phyloP scores from a whole-genome alignment of 2,113 vertebrate genomes.

The Monopterus albus region DNA sequence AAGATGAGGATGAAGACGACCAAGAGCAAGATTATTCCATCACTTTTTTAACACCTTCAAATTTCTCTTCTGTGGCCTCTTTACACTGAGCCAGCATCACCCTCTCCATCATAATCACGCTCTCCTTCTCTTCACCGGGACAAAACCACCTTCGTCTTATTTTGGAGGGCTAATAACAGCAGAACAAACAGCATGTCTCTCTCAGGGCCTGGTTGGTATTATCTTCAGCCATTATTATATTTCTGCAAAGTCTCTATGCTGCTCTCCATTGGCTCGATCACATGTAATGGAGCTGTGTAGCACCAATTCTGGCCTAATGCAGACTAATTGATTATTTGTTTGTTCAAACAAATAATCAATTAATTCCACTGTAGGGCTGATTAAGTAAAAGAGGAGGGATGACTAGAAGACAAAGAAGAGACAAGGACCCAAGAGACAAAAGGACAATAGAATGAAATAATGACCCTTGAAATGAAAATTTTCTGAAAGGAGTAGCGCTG shows the following conservation, averaged over 20 bases:
- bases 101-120: slow-evolving; percentile 47
- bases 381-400: slow-evolving; percentile 39
- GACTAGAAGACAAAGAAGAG: slow-evolving; percentile 6
- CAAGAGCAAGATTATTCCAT: slow-evolving; percentile 60
- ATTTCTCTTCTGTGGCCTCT: slow-evolving; percentile 52
- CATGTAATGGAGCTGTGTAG: slow-evolving; percentile 39
- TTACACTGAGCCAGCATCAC: slow-evolving; percentile 26
- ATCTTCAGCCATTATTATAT: slow-evolving; percentile 65
- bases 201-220: slow-evolving; percentile 39
- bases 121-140: slow-evolving; percentile 6
- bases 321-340: slow-evolving; percentile 70
- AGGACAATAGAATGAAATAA: neutral
- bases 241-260: slow-evolving; percentile 52
- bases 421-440: neutral
- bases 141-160: slow-evolving; percentile 28
- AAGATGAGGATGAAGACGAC: slow-evolving; percentile 64
- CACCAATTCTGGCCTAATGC: slow-evolving; percentile 4
- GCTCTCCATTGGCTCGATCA: slow-evolving; percentile 23
- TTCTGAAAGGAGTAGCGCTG: neutral
- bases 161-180: slow-evolving; percentile 59
- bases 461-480: neutral
- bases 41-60: slow-evolving; percentile 65
- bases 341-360: slow-evolving; percentile 69
- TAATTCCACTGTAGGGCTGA: slow-evolving; percentile 44
- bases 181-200: slow-evolving; percentile 56